A percentile compares a stretch with the other conserved stretches of the same genome.
phyloP scores from a whole-genome alignment of 1,140 invertebrate genomes.

The Gonatopus flavifemur region DNA sequence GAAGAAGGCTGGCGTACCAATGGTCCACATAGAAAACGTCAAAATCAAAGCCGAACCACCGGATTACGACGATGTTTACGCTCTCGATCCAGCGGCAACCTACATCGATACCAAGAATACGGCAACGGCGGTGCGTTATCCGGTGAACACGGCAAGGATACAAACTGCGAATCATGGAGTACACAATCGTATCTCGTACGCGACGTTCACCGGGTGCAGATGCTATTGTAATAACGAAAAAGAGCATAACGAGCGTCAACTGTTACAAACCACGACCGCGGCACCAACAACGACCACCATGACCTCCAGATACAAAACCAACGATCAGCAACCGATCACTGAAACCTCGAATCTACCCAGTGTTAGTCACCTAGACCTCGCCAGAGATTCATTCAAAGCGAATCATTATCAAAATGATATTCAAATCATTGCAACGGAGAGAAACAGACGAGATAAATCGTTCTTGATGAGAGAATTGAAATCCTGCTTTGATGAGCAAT shows the following conservation, averaged over 20 bases:
- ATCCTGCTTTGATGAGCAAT: no score
- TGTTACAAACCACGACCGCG: no score
- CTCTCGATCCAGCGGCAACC: conserved; percentile 17
- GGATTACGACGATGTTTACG: conserved; percentile 34
- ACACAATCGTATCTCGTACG: conserved; percentile 16
- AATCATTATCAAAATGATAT: no score
- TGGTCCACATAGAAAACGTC: conserved; percentile 49
- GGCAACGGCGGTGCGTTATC: conserved; percentile 18
- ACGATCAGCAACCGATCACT: no score
- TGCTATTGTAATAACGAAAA: conserved; percentile 32
- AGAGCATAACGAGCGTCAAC: no score
- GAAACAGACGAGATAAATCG: neutral
- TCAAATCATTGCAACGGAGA: neutral
- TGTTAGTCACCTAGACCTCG: no score
- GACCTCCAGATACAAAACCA: no score
- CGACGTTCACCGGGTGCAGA: conserved; percentile 22
- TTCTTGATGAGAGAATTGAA: neutral
- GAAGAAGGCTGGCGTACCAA: conserved; percentile 37
- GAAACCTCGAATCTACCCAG: no score
- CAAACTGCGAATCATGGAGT: conserved; percentile 1
- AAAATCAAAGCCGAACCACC: conserved; percentile 45
- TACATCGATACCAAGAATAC: conserved; percentile 27
- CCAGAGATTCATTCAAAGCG: no score
- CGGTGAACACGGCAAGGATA: neutral
- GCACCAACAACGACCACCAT: no score